Evolutionary conservation across 2,797 vertebrate genomes (phyloP), one percentile per base, ranked within the genome.

Genomic region (Alectoris magna): DNA sequence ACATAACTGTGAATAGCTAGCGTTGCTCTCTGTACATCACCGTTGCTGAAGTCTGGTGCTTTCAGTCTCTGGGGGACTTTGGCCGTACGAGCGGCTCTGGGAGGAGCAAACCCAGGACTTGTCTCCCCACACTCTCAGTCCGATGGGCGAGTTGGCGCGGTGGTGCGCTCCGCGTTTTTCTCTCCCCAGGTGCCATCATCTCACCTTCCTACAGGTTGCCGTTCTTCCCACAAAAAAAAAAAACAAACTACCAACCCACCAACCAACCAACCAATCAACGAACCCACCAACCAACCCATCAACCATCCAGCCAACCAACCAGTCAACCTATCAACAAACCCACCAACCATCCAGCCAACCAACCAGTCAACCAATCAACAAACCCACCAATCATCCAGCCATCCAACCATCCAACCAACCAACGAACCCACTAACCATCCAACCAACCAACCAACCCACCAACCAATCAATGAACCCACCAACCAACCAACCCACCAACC

Each of bases 1-100:
- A 93, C 93, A 85, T 97, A 98, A 98, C 97, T 98, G 98, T 98
- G 97, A 98, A 97, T 96, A 97, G 96, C 90, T 76, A 48, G 94
- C 66, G 84, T 81, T 93, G 95, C 95, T 95, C 90, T 90, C 76
- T 93, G 94, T 84, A 70, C 88, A 81, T 95, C 60, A 93, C 95
- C 94, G 94, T 95, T 94, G 95, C 96, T 82, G 93, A 91, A 93
- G 96, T 96, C 96, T 98, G 98, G 97, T 98, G 98, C 98, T 98
- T 97, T 95, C 93, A 11, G 66, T 91, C 94, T 93, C 96, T 78
- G 93, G 97, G 96, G 95, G 93, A 86, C 88, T 93, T 90, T 60
- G 67, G 90, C 95, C 58, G 31, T 74, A 62, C 36, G 5, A 55
- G 90, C 79, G 77, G 87, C 88, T 96, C 89, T 77, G 96, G 85